Base-by-base conservation (phyloP, 2,888 invertebrate genomes). In the Spicauda simplicius region DNA sequence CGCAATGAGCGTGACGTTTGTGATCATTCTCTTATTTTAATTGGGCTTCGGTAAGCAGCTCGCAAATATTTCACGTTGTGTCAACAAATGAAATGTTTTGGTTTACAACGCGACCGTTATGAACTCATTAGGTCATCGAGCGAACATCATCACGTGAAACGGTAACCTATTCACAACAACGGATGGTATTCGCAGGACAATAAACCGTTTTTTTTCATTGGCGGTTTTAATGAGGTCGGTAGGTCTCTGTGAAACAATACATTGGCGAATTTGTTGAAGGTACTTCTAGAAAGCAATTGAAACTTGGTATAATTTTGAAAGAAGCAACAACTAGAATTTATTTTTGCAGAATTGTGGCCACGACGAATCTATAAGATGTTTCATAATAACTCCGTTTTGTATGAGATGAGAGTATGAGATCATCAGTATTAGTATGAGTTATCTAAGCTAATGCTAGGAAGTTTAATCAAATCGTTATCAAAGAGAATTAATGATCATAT, bases 91-190 rank as follows among this genome's bases (percentile, higher is more conserved):
- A 10, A 18, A 4, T 64, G 56, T 56, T 54, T 52, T 20, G 50
- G 25, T 11, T 64, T 59, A 58, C 53, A 65, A 25, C 30, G 25
- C 14, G 45, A 58, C 65, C 53, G 53, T 65, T 65, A 65, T 58
- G 41, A 54, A 59, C 25, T 65, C 59, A 65, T 59, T 65, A 53
- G 64, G 64, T 58, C 57, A 64, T 64, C 37, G 33, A 37, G 20
- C 58, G 7, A 58, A 58, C 25, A 53, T 52, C 37, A 52, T 37
- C 16, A 25, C 48, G 12, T 16, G 12, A 41, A 64, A 64, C 53
- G 41, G 58, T 53, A 58, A 53, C n/a, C 48, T 12, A 58, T 60
- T 60, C 60, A 60, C 48, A 18, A 18, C 53, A 25, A 25, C 64
- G 57, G 64, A 58, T 64, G 64, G 58, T 7, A 58, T 58, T 6